Conservation (phyloP, 2,888 invertebrate species). For the Meta bourneti region DNA sequence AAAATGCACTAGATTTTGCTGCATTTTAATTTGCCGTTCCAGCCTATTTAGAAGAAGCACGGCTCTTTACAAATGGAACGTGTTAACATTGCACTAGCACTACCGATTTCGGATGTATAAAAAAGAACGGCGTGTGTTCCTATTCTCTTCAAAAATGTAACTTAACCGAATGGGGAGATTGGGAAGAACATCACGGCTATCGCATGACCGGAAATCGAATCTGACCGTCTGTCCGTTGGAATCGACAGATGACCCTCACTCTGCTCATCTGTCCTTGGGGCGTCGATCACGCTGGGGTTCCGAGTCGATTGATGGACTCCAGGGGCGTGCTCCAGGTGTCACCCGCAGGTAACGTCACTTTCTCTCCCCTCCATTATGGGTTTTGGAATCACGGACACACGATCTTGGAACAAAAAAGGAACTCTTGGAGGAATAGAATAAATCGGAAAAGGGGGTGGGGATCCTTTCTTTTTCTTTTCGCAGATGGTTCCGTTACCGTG, state of each 20-base stretch:
- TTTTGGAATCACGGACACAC: conserved; percentile 10
- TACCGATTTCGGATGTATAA: background rate
- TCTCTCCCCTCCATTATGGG: conserved; percentile 18
- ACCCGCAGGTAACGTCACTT: conserved; percentile 64
- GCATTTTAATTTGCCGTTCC: no score
- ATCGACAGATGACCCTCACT: conserved; percentile 50
- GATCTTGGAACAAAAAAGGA: background rate
- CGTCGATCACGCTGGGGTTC: conserved; percentile 6
- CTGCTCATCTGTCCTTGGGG: conserved; percentile 6
- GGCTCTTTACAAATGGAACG: background rate
- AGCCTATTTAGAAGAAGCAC: no score
- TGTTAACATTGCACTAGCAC: background rate
- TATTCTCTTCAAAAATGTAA: background rate
- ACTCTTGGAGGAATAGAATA: background rate
- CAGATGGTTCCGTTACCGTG: conserved; percentile 66
- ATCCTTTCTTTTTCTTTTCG: conserved; percentile 37
- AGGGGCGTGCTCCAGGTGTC: conserved; percentile 72
- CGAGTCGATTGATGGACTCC: conserved; percentile 60
- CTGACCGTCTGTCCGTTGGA: conserved; percentile 33
- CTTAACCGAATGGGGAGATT: background rate
- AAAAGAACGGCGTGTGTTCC: background rate
- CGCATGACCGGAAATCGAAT: conserved; percentile 50
- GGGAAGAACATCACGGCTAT: background rate
- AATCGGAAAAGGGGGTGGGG: conserved; percentile 3
- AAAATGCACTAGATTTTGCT: no score